Evolutionary conservation across 2,888 invertebrate species (phyloP), one percentile per base, ranked within the genome.

Genomic region (Yponomeuta malinellus): DNA sequence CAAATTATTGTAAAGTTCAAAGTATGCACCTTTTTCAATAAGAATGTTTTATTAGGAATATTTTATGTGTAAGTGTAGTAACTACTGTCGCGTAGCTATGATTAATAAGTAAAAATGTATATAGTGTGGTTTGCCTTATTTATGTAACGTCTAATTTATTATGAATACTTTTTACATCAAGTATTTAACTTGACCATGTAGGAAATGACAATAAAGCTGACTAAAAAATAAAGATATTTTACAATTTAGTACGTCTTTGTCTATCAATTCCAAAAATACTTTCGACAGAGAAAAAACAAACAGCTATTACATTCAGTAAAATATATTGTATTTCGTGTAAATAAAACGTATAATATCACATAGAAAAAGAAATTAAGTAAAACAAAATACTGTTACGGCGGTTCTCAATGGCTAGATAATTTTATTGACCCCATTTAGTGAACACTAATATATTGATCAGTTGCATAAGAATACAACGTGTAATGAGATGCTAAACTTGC

Each of bases 291-390:
- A 12, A 65, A 29, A 31, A 10, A 23, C 23, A 23, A 29, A 65
- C 33, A 65, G n/a, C 10, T 65, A 10, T 23, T 65, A 65, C 33
- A 31, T 65, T 33, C 33, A 65, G 10, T 65, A 31, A 65, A 33
- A 31, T 29, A 65, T 33, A 31, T n/a, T 33, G n/a, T 31, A 33
- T 31, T 65, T 23, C 10, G 29, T 65, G 65, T 65, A 33, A 65
- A 29, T 31, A 65, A 31, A 65, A n/a, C 29, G 15, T 29, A 29
- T 23, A 23, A 65, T 23, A 31, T 65, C 10, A 65, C 29, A 65
- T 65, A 33, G 10, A 65, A 65, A 65, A 10, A 48, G 74, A 71
- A 75, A 75, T 5, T 12, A 67, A 69, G 48, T 33, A 33, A 33
- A 63, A 59, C 43, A 59, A 15, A 15, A 59, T 59, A 59, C 52